These are phyloP conservation scores for Ecliptopera silaceata DNA, from an alignment of 2,888 invertebrate genomes.

Conservation along the genomic window DNA sequence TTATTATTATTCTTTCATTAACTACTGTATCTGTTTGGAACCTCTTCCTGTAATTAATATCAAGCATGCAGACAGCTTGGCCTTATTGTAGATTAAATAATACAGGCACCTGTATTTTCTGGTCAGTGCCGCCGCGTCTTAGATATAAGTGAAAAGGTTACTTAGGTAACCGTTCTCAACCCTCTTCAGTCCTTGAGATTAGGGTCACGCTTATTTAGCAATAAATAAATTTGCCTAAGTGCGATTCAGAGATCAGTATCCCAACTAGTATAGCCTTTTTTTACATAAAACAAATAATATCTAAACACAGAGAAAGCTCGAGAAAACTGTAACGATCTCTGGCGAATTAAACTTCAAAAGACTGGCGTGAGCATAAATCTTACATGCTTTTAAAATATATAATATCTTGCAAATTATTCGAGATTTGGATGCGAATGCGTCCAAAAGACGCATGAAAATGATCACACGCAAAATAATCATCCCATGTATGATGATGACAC, in stretches of 20 bases:
- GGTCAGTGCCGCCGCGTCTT: conserved; percentile 9
- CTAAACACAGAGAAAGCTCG: not conserved
- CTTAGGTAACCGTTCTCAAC: conserved; percentile 26
- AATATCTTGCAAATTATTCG: too few relatives aligned
- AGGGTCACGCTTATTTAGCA: conserved; percentile 31
- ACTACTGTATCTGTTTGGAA: too few relatives aligned
- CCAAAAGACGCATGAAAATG: too few relatives aligned
- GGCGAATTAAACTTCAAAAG: too few relatives aligned
- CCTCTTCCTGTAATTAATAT: not conserved
- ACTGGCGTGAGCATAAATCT: too few relatives aligned
- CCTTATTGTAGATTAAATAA: conserved; percentile 3
- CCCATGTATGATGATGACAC: not conserved
- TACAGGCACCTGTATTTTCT: conserved; percentile 18
- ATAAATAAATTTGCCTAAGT: conserved; percentile 23
- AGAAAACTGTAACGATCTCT: too few relatives aligned
- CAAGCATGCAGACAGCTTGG: not conserved
- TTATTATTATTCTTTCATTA: too few relatives aligned
- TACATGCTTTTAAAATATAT: too few relatives aligned
- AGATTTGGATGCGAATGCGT: too few relatives aligned
- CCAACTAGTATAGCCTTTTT: conserved; percentile 6
- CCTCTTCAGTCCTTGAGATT: conserved; percentile 28
- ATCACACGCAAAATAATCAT: too few relatives aligned
- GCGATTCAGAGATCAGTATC: conserved; percentile 11
- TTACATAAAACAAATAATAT: not conserved
- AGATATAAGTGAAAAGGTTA: conserved; percentile 23